Percentiles rank a stretch among this genome's conserved stretches.
Conservation (phyloP, 2,113 vertebrate genomes). For the Corvus moneduloides region DNA sequence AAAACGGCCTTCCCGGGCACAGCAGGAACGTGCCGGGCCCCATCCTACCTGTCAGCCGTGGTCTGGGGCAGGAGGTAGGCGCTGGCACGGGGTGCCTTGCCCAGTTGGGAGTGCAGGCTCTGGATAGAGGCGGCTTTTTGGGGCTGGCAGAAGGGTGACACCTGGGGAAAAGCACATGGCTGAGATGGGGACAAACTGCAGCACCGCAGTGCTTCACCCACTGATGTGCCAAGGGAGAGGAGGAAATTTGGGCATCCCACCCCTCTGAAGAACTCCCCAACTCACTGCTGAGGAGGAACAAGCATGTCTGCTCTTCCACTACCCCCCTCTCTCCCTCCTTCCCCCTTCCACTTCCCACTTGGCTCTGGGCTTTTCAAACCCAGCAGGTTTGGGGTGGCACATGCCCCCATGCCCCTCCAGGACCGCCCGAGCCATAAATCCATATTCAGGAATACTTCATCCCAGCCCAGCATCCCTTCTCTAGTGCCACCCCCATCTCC, state of each 20-base stretch:
- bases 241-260: too few relatives aligned
- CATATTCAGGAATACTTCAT: background rate
- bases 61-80: conserved; percentile 78
- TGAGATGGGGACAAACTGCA: background rate
- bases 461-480: background rate
- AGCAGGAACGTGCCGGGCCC: accelerated
- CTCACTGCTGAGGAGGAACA: accelerated
- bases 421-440: accelerated
- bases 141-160: conserved; percentile 85
- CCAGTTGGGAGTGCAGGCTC: conserved; percentile 78
- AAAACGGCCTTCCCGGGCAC: accelerated
- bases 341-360: background rate
- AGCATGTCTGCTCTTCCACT: background rate
- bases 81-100: conserved; percentile 79
- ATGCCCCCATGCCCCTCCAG: accelerated
- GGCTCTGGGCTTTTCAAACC: background rate
- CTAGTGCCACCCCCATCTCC: accelerated
- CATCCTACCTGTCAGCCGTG: conserved; percentile 74
- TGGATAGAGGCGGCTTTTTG: conserved; percentile 85
- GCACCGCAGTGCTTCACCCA: background rate
- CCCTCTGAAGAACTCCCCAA: background rate
- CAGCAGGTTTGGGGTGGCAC: background rate
- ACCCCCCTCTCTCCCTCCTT: too few relatives aligned
- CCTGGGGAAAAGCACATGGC: conserved; percentile 72
- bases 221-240: accelerated